Conservation (phyloP, 1,140 invertebrate species). For the Panonychus citri region DNA sequence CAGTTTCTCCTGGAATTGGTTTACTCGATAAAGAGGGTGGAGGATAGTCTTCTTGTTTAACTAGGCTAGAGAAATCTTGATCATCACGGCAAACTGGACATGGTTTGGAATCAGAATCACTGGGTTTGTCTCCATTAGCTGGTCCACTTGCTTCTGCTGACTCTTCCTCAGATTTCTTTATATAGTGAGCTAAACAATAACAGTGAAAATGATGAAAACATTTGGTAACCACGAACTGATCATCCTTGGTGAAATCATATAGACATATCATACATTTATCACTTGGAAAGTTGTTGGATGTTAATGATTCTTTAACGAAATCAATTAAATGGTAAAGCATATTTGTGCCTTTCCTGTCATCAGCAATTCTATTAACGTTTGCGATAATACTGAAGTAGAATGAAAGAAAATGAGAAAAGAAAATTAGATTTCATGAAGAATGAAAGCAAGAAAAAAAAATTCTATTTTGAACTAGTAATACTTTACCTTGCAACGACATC, state of each 20-base stretch:
- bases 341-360: not conserved
- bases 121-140: not conserved
- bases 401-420: not conserved
- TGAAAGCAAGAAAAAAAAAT: not conserved
- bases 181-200: conserved; percentile 3
- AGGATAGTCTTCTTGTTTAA: not conserved
- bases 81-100: conserved; percentile 4
- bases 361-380: not conserved
- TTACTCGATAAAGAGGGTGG: not conserved
- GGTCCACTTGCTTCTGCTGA: not conserved
- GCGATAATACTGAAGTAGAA: not conserved
- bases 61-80: not conserved
- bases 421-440: not conserved
- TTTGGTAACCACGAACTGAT: not conserved
- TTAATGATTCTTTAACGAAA: not conserved
- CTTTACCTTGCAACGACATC: not conserved
- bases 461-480: not conserved
- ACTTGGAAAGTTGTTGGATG: not conserved
- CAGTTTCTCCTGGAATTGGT: not conserved
- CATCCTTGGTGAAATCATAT: conserved; percentile 3
- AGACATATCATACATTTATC: conserved; percentile 2
- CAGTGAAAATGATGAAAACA: conserved; percentile 6
- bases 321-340: conserved; percentile 1
- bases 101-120: not conserved
- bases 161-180: not conserved